Evolutionary conservation across 1,140 invertebrate genomes (phyloP).

Genomic region (Brachionus sp.): DNA sequence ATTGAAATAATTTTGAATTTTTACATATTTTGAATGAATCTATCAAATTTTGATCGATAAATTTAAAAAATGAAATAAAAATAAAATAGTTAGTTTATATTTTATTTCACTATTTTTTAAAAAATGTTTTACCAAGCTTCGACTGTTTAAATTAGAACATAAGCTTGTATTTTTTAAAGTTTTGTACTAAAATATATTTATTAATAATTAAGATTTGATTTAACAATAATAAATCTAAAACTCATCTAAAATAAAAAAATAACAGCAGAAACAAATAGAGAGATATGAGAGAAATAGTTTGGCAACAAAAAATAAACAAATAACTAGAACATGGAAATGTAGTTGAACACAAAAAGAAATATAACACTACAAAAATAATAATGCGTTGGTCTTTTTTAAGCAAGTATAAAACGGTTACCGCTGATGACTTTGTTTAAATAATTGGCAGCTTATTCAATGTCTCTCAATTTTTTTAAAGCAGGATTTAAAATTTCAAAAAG

Average conservation of each 20-base stretch:
- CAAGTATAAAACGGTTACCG: slow-evolving; percentile 1
- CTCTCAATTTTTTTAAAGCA: slow-evolving; percentile 39
- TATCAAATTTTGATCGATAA: too few species aligned
- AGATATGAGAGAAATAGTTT: not conserved
- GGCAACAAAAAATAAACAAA: slow-evolving; percentile 13
- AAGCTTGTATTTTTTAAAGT: slow-evolving; percentile 40
- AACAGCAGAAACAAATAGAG: not conserved
- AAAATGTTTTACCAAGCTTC: slow-evolving; percentile 26
- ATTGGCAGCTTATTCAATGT: not conserved
- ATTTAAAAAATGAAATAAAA: not conserved
- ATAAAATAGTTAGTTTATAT: slow-evolving; percentile 15
- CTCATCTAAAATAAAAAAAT: slow-evolving; percentile 43
- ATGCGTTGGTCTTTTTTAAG: not conserved
- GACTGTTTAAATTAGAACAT: not conserved
- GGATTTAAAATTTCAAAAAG: slow-evolving; percentile 22
- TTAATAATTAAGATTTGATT: slow-evolving; percentile 44
- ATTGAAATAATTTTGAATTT: too few species aligned
- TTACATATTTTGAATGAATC: too few species aligned
- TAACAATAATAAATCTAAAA: slow-evolving; percentile 45
- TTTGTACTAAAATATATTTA: slow-evolving; percentile 43
- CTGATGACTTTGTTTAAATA: not conserved
- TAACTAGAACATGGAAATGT: not conserved
- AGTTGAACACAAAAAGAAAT: not conserved
- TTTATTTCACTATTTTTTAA: slow-evolving; percentile 45
- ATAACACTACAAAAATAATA: not conserved